Evolutionary conservation across 1,140 invertebrate genomes (phyloP), one percentile per base, ranked within the genome.

Genomic region (Cardiocondyla obscurior): DNA sequence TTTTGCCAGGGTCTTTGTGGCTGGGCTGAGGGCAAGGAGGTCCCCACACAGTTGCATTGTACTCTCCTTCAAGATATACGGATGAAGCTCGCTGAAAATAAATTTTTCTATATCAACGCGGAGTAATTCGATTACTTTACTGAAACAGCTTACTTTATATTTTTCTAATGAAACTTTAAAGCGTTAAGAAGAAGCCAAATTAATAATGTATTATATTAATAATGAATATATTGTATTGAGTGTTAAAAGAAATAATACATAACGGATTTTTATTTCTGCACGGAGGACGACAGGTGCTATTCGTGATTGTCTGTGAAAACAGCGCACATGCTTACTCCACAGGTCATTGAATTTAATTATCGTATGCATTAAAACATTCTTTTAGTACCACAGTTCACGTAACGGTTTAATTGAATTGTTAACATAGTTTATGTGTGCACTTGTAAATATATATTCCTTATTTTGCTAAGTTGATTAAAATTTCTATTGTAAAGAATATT

Each of bases 21-120:
- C 94, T 92, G 4, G 95, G 94, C 84, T 96, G 95, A 28, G 95
- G 93, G 82, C 95, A 96, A 2, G 95, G 95, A 2, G 93, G 86
- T 28, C 94, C 95, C 87, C 93, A 94, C 16, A 83, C 89, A 0
- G 93, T 95, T 0, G 95, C 95, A 62, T 94, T 93, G 19, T 95
- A 86, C 62, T 95, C 94, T 1, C 95, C 95, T 81, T 94, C 92
- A 4, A 95, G 90, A 79, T 93, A 90, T 36, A 94, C 91, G 30
- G 94, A 92, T 36, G 93, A 89, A 14, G 95, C 94, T 36, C 95
- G 92, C 91, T 95, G 87, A 64, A 81, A 82, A 49, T 82, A 64
- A 51, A 73, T 64, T 69, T 64, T 55, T 39, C 10, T 39, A n/a
- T 60, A 39, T 60, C 39, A 39, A 62, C n/a, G 22, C 14, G 4